Conservation (phyloP, 2,113 vertebrate species). For the Dolichallabes microphthalmus region DNA sequence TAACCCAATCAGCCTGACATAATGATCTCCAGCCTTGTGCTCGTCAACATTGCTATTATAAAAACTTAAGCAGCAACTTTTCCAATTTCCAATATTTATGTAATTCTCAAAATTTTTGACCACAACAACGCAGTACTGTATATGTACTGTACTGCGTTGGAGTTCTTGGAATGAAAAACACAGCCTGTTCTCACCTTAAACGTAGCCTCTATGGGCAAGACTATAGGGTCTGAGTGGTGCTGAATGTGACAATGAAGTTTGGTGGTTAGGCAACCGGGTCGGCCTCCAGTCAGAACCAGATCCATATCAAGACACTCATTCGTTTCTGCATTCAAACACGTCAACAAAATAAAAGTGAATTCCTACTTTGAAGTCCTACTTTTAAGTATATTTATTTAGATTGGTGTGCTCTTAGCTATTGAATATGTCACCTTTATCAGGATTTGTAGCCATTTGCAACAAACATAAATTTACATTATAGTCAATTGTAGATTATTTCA, state of each 20-base stretch:
- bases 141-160: neutral
- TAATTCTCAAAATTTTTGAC: too few species aligned
- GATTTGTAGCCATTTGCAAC: neutral
- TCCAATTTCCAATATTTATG: too few species aligned
- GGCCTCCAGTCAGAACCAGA: conserved; percentile 74
- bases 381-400: neutral
- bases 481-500: neutral
- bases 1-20: too few species aligned
- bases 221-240: conserved; percentile 67
- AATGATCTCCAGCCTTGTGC: too few species aligned
- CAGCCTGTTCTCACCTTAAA: conserved; percentile 79
- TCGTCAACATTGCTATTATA: too few species aligned
- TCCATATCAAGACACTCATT: conserved; percentile 75
- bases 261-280: conserved; percentile 68
- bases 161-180: neutral
- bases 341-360: neutral
- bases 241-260: conserved; percentile 77
- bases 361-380: neutral
- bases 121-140: too few species aligned
- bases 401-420: neutral
- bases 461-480: neutral
- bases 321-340: conserved; percentile 67
- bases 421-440: neutral
- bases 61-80: too few species aligned
- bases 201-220: conserved; percentile 77